Evolutionary conservation across 2,797 vertebrate species (phyloP).

Genomic region (Betta splendens): DNA sequence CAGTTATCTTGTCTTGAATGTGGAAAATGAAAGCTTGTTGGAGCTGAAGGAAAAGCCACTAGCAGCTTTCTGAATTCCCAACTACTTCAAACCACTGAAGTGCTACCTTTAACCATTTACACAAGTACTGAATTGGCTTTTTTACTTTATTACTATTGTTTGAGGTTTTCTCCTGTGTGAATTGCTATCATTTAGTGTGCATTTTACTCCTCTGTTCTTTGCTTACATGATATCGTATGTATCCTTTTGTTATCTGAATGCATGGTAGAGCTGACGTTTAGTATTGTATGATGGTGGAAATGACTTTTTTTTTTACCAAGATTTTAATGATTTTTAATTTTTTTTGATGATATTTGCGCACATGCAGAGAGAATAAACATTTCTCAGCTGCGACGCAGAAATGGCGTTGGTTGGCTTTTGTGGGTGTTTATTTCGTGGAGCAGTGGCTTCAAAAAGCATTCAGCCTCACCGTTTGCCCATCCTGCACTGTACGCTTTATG

Average conservation of each 20-base stretch:
- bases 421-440: constrained; percentile 1
- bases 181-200: constrained; percentile 41
- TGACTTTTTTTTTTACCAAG: constrained; percentile 39
- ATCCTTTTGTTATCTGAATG: constrained; percentile 54
- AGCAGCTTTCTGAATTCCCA: constrained; percentile 8
- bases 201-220: constrained; percentile 46
- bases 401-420: constrained; percentile 33
- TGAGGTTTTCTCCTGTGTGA: constrained; percentile 28
- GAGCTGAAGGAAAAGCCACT: constrained; percentile 13
- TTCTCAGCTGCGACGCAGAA: constrained; percentile 64
- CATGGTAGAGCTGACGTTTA: constrained; percentile 39
- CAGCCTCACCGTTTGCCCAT: no score
- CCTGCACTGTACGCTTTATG: no score
- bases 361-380: constrained; percentile 71
- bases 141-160: constrained; percentile 37
- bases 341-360: constrained; percentile 59
- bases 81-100: constrained; percentile 27
- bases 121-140: constrained; percentile 16
- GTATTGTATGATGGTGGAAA: constrained; percentile 31
- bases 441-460: background rate
- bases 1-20: constrained; percentile 7
- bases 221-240: constrained; percentile 38
- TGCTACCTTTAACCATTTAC: constrained; percentile 23
- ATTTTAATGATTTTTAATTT: constrained; percentile 64
- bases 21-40: constrained; percentile 2